Percentiles rank a stretch among this genome's conserved stretches.
These are phyloP conservation scores for Turritopsis dohrnii DNA, from an alignment of 30 jellyfish, hydroid and myxozoan species.

Conservation along the genomic window DNA sequence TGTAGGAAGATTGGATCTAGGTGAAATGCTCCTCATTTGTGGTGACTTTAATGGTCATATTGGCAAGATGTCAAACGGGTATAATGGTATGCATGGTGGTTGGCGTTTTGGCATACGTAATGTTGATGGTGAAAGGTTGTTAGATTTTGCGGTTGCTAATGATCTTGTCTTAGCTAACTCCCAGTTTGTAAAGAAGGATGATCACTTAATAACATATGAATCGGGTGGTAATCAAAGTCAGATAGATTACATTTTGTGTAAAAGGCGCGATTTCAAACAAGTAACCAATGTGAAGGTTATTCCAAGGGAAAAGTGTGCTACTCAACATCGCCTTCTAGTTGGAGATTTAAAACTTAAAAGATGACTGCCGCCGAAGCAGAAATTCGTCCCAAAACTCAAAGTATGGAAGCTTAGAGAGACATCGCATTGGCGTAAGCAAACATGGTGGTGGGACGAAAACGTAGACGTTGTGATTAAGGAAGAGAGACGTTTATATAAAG, in stretches of 20 bases:
- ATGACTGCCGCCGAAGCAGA: neutral
- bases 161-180: slow-evolving; percentile 28
- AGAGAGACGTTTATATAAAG: neutral
- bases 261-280: neutral
- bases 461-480: neutral
- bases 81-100: slow-evolving; percentile 32
- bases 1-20: neutral
- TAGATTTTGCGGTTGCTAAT: slow-evolving; percentile 24
- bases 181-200: slow-evolving; percentile 15
- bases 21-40: neutral
- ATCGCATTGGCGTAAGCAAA: neutral
- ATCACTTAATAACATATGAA: neutral
- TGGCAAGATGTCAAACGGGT: slow-evolving; percentile 20
- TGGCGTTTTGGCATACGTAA: slow-evolving; percentile 24
- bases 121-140: slow-evolving; percentile 28
- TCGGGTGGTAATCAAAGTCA: slow-evolving; percentile 17
- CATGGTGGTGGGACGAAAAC: slow-evolving; percentile 4
- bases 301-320: slow-evolving; percentile 17
- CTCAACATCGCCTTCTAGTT: slow-evolving; percentile 20
- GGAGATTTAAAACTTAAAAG: neutral
- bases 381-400: neutral
- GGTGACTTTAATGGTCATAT: slow-evolving; percentile 48
- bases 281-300: slow-evolving; percentile 24
- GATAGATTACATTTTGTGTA: slow-evolving; percentile 24
- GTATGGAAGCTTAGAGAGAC: slow-evolving; percentile 23